Evolutionary conservation across 2,888 invertebrate genomes (phyloP).

Genomic region (Auanema sp.): DNA sequence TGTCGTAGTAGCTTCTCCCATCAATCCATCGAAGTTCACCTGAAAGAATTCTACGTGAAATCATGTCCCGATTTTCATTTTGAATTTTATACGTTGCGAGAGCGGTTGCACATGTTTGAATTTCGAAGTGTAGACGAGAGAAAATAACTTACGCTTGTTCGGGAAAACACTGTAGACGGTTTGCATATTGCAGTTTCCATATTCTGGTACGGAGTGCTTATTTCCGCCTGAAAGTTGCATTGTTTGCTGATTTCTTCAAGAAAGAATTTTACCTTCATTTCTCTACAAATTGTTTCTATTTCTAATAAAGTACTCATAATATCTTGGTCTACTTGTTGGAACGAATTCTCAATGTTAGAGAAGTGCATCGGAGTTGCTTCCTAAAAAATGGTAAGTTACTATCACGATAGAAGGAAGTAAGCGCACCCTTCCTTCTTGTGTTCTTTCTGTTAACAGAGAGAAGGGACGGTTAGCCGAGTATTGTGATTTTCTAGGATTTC

Average conservation of each 20-base stretch:
- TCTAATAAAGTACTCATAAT: conserved; percentile 20
- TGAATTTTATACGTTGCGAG: background rate
- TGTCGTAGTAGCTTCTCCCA: conserved; percentile 10
- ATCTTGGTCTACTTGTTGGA: background rate
- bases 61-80: no score
- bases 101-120: background rate
- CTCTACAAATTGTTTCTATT: conserved; percentile 16
- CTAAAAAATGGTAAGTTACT: no score
- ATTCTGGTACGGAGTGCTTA: conserved; percentile 13
- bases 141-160: conserved; percentile 3
- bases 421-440: no score
- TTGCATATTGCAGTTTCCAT: conserved; percentile 12
- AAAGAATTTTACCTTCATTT: conserved; percentile 12
- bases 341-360: conserved; percentile 3
- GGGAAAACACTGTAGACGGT: conserved; percentile 14
- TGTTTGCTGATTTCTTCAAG: background rate
- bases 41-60: no score
- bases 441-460: no score
- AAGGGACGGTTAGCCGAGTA: conserved; percentile 3
- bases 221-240: conserved; percentile 6
- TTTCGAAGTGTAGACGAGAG: no score
- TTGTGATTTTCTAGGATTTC: conserved; percentile 17
- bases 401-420: no score
- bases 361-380: conserved; percentile 10
- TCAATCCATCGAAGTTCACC: conserved; percentile 2